Conservation (phyloP, 2,888 invertebrate species). For the Peribatodes rhomboidaria region DNA sequence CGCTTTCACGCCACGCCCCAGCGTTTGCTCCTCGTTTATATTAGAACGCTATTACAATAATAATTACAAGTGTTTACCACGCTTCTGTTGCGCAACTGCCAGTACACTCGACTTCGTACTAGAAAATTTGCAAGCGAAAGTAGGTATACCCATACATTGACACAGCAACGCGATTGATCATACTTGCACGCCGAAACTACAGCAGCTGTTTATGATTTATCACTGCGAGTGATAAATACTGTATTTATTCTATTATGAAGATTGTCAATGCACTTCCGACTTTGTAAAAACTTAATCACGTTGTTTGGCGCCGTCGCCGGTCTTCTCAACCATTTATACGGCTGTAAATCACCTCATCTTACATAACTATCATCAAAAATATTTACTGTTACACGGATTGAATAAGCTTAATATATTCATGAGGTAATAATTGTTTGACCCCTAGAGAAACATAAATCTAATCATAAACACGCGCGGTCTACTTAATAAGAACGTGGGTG, state of each 20-base stretch:
- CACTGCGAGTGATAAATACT: slow-evolving; percentile 23
- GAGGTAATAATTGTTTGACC: slow-evolving; percentile 46
- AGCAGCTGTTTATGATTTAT: slow-evolving; percentile 29
- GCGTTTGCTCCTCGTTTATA: slow-evolving; percentile 66
- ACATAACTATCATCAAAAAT: slow-evolving; percentile 49
- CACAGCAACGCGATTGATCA: slow-evolving; percentile 30
- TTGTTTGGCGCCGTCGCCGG: slow-evolving; percentile 33
- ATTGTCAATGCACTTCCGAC: slow-evolving; percentile 45
- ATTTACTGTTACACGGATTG: slow-evolving; percentile 47
- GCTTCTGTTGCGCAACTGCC: slow-evolving; percentile 65
- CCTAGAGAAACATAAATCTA: slow-evolving; percentile 42
- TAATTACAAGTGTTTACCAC: slow-evolving; percentile 74
- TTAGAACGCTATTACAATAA: slow-evolving; percentile 77
- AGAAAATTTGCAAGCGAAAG: slow-evolving; percentile 81
- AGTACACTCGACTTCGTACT: slow-evolving; percentile 55
- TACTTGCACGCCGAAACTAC: slow-evolving; percentile 8
- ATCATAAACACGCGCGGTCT: slow-evolving; percentile 37
- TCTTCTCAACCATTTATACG: slow-evolving; percentile 34
- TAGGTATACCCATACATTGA: slow-evolving; percentile 54
- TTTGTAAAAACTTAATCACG: slow-evolving; percentile 27
- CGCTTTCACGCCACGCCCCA: slow-evolving; percentile 57
- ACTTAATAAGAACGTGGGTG: slow-evolving; percentile 17
- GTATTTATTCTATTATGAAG: slow-evolving; percentile 38
- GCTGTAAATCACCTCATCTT: slow-evolving; percentile 43
- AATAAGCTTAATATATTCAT: slow-evolving; percentile 54